phyloP scores from a whole-genome alignment of 2,113 vertebrate genomes.

The Lanius ludovicianus region DNA sequence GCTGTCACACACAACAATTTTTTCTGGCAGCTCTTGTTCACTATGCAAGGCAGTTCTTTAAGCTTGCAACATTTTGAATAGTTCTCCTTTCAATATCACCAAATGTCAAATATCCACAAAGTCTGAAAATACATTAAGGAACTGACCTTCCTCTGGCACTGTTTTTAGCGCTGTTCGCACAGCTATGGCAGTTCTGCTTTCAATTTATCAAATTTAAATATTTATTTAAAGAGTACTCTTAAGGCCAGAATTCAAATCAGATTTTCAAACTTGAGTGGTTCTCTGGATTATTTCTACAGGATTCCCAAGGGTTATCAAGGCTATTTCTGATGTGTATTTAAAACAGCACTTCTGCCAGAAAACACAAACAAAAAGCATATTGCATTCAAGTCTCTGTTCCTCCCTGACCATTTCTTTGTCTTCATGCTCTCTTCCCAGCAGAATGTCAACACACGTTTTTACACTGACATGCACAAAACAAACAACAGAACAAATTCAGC shows the following conservation, averaged over 20 bases:
- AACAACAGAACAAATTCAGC: not conserved
- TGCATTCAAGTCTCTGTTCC: not conserved
- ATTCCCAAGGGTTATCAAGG: constrained; percentile 17
- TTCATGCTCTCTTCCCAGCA: not conserved
- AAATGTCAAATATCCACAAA: not conserved
- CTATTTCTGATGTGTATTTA: not conserved
- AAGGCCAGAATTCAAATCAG: not conserved
- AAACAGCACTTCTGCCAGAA: constrained; percentile 25
- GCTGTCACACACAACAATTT: not conserved
- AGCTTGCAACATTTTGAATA: not conserved
- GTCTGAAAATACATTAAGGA: not conserved
- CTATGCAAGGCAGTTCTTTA: not conserved
- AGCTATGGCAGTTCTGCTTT: not conserved
- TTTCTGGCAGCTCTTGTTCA: not conserved
- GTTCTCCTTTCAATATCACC: not conserved
- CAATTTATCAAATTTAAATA: not conserved
- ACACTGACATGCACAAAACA: not conserved
- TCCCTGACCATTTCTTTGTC: not conserved
- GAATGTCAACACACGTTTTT: not conserved
- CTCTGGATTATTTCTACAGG: constrained; percentile 14
- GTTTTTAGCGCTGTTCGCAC: not conserved
- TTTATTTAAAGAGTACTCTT: not conserved
- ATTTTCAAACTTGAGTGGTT: not conserved
- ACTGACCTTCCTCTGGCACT: not conserved
- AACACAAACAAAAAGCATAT: constrained; percentile 43